Percentiles rank a stretch among this genome's conserved stretches.
These are phyloP conservation scores for Cerastoderma edule DNA, from an alignment of 2,888 invertebrate genomes.

Conservation along the genomic window DNA sequence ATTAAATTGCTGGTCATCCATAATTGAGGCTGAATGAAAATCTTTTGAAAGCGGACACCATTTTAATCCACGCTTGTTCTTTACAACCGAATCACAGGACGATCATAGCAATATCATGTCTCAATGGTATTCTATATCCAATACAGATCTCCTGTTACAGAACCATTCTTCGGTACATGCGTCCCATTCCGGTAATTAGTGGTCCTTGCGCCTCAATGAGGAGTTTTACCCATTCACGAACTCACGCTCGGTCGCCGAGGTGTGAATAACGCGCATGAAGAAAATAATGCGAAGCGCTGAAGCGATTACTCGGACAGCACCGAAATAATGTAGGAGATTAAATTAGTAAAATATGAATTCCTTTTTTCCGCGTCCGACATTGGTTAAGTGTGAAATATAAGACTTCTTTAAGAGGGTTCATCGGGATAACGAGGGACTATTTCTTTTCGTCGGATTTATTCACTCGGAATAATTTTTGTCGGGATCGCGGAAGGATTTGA, in stretches of 20 bases:
- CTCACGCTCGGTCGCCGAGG: constrained; percentile 39
- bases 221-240: constrained; percentile 36
- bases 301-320: constrained; percentile 24
- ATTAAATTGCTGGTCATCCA: too few relatives aligned
- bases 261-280: constrained; percentile 53
- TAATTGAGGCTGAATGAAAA: too few relatives aligned
- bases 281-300: constrained; percentile 51
- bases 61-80: too few relatives aligned
- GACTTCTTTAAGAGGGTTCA: constrained; percentile 43
- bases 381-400: constrained; percentile 46
- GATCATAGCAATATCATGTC: constrained; percentile 3
- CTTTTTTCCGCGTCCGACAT: constrained; percentile 31
- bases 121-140: constrained; percentile 8
- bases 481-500: constrained; percentile 44
- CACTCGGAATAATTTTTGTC: constrained; percentile 50
- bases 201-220: constrained; percentile 16
- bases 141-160: constrained; percentile 3
- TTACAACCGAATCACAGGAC: not conserved
- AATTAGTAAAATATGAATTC: constrained; percentile 56
- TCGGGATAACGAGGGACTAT: constrained; percentile 43
- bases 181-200: constrained; percentile 20
- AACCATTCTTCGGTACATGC: constrained; percentile 2
- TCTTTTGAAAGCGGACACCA: too few relatives aligned
- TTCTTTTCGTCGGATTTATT: constrained; percentile 21
- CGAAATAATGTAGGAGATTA: constrained; percentile 32